Base-by-base conservation (phyloP, 2,797 vertebrate genomes). In the Australoheros facetus region DNA sequence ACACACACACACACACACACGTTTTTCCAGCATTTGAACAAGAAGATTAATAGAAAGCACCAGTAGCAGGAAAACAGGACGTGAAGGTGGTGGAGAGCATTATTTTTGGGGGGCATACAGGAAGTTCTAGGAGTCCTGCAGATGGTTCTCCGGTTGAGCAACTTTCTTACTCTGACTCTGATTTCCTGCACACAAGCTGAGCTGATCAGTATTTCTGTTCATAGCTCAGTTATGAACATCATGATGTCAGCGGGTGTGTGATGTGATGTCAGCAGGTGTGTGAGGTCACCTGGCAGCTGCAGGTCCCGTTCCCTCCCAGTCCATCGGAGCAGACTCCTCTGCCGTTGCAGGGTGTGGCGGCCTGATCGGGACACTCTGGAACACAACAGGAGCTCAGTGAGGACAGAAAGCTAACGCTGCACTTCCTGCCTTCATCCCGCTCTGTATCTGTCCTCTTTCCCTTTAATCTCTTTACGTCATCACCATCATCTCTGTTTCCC, bases 321-420 rank as follows among this genome's bases (percentile, higher is more conserved):
- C 97, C 97, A 1, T 98, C 96, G 0, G 93, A 96, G 51, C 98
- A 99, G 19, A 0, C 13, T 4, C 98, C 98, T 56, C 94, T 94
- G 82, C 86, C 78, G 0, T 57, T 96, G 90, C 98, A 99, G 0
- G 97, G 96, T 0, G 73, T 79, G 0, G 16, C 58, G 0, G 95
- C 94, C n/a, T 92, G 92, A 26, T 96, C 97, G 0, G 98, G 98
- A 90, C 98, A 99, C 19, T 96, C 98, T 99, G 80, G 34, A 85
- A 75, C 76, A 88, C 30, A 81, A 19, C 71, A 21, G 39, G 9
- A 26, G 6, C 56, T 30, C 17, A 16, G 21, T 69, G 62, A 75
- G 66, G 57, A 76, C 58, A 34, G 4, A 26, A 19, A 51, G 4
- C 30, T 69, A 3, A 54, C 1, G 2, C 37, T 42, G 14, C 14